Evolutionary conservation across 2,888 invertebrate genomes (phyloP), one percentile per base, ranked within the genome.

Genomic region (Synanthedon andrenaeformis): DNA sequence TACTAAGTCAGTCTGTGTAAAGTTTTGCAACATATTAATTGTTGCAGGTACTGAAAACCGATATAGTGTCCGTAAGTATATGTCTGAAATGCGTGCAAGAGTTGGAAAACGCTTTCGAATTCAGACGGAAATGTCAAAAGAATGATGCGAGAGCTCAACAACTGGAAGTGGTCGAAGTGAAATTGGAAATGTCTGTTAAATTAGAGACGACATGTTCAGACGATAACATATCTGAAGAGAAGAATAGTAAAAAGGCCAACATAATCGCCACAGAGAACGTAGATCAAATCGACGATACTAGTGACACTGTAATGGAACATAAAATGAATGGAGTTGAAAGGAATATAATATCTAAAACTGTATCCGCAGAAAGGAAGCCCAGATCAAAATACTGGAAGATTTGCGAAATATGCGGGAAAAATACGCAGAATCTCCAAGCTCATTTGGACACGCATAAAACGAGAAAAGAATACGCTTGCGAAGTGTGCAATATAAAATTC

Each of bases 371-470:
- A 17, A 55, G 59, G 3, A 71, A 69, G 55, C 57, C 56, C 14
- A 51, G 55, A 23, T 13, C 45, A 6, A 14, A 45, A 79, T 87
- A 88, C 56, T 78, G 74, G 75, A 86, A 87, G 62, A 76, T 88
- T 13, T 88, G 88, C 60, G 88, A 88, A 60, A 62, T 88, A 1
- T 88, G 88, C 64, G 88, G 88, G 0, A 87, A 84, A 54, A 70
- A 79, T 54, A 85, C 87, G 6, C 72, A 74, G 57, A 87, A 83
- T 55, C 69, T 87, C 17, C 59, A 70, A 41, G 77, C 78, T 53
- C 89, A 89, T 55, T 59, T 89, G 57, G 87, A 86, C 64, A 72
- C 74, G 53, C 89, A 89, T 59, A 73, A 83, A 3, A 71, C 62
- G 0, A 78, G 72, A 23, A 83, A 80, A 56, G 65, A 69, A 6